These are phyloP conservation scores for Phymanthus crucifer DNA, from an alignment of 92 coral and sea anemone species.

Conservation along the genomic window DNA sequence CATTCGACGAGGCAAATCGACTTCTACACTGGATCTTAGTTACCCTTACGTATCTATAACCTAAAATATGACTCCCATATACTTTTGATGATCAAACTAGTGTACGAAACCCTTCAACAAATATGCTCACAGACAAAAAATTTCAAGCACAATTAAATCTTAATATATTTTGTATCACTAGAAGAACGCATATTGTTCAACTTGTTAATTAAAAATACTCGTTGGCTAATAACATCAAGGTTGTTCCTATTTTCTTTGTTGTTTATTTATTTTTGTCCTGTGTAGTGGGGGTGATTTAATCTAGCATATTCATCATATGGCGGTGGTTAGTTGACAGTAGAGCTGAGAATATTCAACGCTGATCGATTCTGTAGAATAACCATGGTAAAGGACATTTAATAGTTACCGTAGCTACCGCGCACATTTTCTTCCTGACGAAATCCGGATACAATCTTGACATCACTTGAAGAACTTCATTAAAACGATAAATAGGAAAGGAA, in stretches of 20 bases:
- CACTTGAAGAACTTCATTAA: neutral
- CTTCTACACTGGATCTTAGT: too few species aligned
- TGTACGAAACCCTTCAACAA: too few species aligned
- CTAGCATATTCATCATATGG: neutral
- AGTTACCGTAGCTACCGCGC: neutral
- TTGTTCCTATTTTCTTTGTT: neutral
- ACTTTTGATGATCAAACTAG: too few species aligned
- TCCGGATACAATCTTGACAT: neutral
- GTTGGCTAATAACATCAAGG: neutral
- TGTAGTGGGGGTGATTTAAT: neutral
- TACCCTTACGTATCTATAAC: too few species aligned
- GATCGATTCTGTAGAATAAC: neutral
- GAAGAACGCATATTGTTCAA: neutral
- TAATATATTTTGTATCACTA: neutral
- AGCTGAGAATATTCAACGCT: neutral
- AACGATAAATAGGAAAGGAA: neutral
- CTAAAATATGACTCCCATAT: too few species aligned
- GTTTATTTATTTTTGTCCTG: neutral
- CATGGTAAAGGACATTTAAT: neutral
- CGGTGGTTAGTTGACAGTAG: neutral
- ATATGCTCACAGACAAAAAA: too few species aligned
- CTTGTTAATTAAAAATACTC: too few species aligned
- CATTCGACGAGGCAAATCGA: too few species aligned
- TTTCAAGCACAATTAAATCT: too few species aligned
- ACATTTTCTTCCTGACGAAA: neutral